Base-by-base conservation (phyloP, 2,888 invertebrate genomes). In the Philopedon plagiatum region DNA sequence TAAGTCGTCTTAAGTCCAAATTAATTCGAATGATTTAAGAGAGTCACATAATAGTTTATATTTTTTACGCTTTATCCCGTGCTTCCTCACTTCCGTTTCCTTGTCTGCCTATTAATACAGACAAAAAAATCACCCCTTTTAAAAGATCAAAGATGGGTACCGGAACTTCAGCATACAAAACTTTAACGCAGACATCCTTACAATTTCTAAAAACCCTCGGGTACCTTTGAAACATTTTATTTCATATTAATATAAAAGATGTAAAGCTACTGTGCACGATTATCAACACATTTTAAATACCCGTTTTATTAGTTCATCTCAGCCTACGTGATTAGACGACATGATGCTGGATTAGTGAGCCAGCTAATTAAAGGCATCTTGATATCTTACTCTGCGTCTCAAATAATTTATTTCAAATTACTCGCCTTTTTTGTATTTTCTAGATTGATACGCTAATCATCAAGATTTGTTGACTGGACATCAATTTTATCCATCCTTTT, bases 271-370 rank as follows among this genome's bases (percentile, higher is more conserved):
- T 39, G 23, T 57, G 13, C 4, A 37, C 13, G n/a, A 39, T 9
- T 57, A 57, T 57, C 39, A 57, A 57, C 37, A 21, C 21, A 57
- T 57, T 57, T 39, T 57, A 57, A 57, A 57, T 57, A 34, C 37
- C 21, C 37, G 37, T n/a, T n/a, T 23, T 57, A 57, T 57, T n/a
- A 37, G 39, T 57, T 37, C 57, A 57, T 37, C 39, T 39, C 37
- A n/a, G 39, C 21, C 37, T 57, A 57, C 57, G 57, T 57, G 57
- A 37, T 57, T 57, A 57, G 21, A 21, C 23, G 57, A 37, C 7
- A 19, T 13, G n/a, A 18, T 4, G 23, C 21, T 23, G 57, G 57
- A 57, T 57, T 57, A 57, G 57, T 57, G 21, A 39, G 13, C 21
- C 21, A 39, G 57, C 57, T 57, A 57, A 57, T 37, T 57, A 57